Conservation (phyloP, 1,140 invertebrate species). For the Phthorimaea operculella region DNA sequence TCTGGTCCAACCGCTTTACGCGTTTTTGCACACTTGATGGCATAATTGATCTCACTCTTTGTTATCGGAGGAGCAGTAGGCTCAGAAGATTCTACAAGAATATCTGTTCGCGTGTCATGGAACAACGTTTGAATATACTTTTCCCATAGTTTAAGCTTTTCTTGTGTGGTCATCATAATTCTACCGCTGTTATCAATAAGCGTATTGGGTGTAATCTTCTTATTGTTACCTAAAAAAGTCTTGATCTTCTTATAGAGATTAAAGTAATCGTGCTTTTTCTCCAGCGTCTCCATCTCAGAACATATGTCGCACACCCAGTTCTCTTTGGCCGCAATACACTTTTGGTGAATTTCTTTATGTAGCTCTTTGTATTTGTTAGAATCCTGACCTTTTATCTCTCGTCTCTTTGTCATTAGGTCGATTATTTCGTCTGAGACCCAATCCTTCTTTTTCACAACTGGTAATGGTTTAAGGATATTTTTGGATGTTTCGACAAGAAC, state of each 20-base stretch:
- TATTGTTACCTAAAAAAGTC: not conserved
- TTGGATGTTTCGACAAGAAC: too few species aligned
- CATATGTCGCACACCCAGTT: too few species aligned
- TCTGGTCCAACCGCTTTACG: conserved; percentile 5
- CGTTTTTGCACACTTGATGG: not conserved
- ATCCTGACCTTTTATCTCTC: too few species aligned
- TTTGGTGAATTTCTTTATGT: too few species aligned
- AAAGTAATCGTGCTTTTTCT: not conserved
- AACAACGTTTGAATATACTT: not conserved
- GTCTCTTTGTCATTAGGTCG: too few species aligned
- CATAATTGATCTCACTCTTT: not conserved
- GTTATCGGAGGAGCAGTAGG: not conserved
- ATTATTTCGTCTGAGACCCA: too few species aligned
- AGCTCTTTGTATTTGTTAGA: too few species aligned
- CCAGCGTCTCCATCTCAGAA: too few species aligned
- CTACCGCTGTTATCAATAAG: not conserved
- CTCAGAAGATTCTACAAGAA: not conserved
- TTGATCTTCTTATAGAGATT: not conserved
- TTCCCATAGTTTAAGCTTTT: not conserved
- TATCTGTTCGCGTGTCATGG: not conserved
- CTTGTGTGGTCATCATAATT: not conserved
- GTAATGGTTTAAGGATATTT: too few species aligned
- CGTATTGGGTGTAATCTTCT: not conserved
- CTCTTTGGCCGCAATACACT: too few species aligned
- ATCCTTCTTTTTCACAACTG: too few species aligned